Base-by-base conservation (phyloP, 2,113 vertebrate species). In the Lampris incognitus region DNA sequence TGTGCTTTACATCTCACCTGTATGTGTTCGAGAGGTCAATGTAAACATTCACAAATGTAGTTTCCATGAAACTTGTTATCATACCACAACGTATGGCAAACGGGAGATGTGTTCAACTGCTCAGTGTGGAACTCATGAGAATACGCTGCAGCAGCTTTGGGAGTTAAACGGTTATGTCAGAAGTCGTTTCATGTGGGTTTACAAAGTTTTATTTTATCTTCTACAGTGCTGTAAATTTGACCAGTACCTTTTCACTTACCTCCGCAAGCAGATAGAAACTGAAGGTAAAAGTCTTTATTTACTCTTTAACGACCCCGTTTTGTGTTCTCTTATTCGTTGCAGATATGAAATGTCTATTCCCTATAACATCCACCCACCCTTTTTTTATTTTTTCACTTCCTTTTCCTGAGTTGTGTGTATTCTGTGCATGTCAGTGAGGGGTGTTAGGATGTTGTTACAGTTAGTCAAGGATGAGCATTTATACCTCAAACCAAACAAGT, bases 11-110 rank as follows among this genome's bases (percentile, higher is more conserved):
- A 58, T 72, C 61, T 39, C 65, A 52, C 11, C 46, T 76, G 55
- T 80, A 81, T 82, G 58, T 65, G 69, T 83, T 79, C 61, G 59
- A 24, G 83, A 83, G 63, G 69, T 5, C 77, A 24, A 81, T 74
- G 72, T 72, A 64, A 76, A 85, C 64, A 66, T 85, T 76, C 82
- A 74, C 75, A 57, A 85, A 84, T 46, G 68, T 94, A 93, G 92
- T 94, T 94, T 94, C 93, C 87, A 88, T 93, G 92, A 94, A 94
- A 94, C 92, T 89, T 88, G 48, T 49, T 84, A 56, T 71, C 69
- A 76, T 75, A 87, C 60, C 71, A 66, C 74, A 68, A 72, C 72
- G 68, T 83, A 58, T 71, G 65, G 48, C 77, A 76, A 63, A 54
- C 71, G 51, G 57, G 61, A 71, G 52, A 60, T 81, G 51, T 66